Evolutionary conservation across 2,797 vertebrate species (phyloP), one percentile per base, ranked within the genome.

Genomic region (Nothura maculosa): DNA sequence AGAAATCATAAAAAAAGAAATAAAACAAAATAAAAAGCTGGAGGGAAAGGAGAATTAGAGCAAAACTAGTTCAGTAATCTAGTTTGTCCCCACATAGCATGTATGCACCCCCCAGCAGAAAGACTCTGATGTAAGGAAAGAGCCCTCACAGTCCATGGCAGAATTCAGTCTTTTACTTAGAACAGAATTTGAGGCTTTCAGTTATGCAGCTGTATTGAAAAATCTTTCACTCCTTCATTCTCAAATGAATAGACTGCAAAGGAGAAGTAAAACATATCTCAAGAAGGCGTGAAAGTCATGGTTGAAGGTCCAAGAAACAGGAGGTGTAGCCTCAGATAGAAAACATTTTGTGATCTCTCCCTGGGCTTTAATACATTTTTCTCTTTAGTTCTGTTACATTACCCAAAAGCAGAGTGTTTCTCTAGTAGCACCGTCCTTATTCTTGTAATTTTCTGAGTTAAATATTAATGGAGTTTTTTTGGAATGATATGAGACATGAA

Each of bases 251-350:
- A 13, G 38, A 72, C 24, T 92, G 50, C 84, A 95, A 83, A 28
- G 62, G 76, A 94, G 60, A 94, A 87, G 87, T 85, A 89, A 94
- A 92, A 79, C 24, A 27, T 50, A 92, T 52, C 69, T 61, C 47
- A 85, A 27, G 40, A 89, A 80, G n/a, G 78, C 0, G 0, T 73
- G 66, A 94, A 92, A 90, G 72, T 90, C 92, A 89, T 63, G 84
- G 62, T 81, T 81, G 90, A 8, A 21, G 34, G 58, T 73, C 58
- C 64, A 75, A 30, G 60, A 40, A 62, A 94, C 73, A 82, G 55
- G 19, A 96, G 60, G 48, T 54, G 81, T 16, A 76, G 47, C 43
- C 76, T 61, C 40, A 67, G 32, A 80, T 8, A 80, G 54, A 96
- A 93, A 80, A 25, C 58, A 85, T 92, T 82, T 79, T 45, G 52